Percentiles rank a stretch among this genome's conserved stretches.
These are phyloP conservation scores for Neopelma chrysocephalum DNA, from an alignment of 2,797 vertebrate species.

Conservation along the genomic window DNA sequence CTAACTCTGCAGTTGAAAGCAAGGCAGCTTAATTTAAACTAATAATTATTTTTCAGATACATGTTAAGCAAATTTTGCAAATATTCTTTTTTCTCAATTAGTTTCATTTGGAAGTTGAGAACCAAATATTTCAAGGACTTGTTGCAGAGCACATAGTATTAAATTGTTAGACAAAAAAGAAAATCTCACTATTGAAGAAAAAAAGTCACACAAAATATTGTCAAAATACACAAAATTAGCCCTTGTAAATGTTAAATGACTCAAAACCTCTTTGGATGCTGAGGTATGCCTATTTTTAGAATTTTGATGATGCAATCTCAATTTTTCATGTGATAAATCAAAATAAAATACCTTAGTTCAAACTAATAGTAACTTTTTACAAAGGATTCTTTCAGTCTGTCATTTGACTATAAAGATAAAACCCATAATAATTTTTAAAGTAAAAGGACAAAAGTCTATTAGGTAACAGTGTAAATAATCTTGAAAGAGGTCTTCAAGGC, in stretches of 20 bases:
- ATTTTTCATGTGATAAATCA: not conserved
- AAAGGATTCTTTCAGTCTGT: not conserved
- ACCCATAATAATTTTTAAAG: not conserved
- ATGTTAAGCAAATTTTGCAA: not conserved
- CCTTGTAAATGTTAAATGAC: not conserved
- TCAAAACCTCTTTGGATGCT: conserved; percentile 2
- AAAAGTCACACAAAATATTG: not conserved
- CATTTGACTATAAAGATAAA: not conserved
- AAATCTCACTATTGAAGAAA: not conserved
- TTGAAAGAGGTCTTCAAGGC: not conserved
- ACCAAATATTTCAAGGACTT: not conserved
- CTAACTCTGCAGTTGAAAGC: not conserved
- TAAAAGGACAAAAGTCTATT: not conserved
- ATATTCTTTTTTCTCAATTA: not conserved
- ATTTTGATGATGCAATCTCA: not conserved
- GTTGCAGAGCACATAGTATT: not conserved
- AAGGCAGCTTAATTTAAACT: not conserved
- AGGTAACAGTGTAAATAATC: not conserved
- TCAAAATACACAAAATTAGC: not conserved
- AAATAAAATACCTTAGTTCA: not conserved
- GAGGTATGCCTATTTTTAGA: not conserved
- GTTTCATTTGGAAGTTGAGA: not conserved
- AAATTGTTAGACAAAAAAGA: not conserved
- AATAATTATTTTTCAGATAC: not conserved
- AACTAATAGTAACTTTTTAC: not conserved